A percentile compares a stretch with the other conserved stretches of the same genome.
These are phyloP conservation scores for Aplysina aerophoba DNA, from an alignment of 37 sponge, comb jelly and placozoan genomes.

Conservation along the genomic window DNA sequence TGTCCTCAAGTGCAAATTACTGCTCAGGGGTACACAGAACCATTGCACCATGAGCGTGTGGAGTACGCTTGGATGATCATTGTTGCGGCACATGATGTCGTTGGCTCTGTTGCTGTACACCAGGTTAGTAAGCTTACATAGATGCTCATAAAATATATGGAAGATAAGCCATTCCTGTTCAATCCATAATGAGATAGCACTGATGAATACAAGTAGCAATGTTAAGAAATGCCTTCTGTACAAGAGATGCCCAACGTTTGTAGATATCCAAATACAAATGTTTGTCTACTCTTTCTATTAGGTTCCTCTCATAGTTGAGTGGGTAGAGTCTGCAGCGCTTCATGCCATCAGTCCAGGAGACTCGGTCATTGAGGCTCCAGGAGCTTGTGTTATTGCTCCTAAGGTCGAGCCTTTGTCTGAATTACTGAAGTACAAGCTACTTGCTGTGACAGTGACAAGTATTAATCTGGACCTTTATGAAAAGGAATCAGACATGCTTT, in stretches of 20 bases:
- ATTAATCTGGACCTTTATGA: too few species aligned
- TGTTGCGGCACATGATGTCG: slow-evolving; percentile 37
- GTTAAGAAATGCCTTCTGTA: too few species aligned
- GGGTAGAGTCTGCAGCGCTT: slow-evolving; percentile 47
- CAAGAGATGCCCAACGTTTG: too few species aligned
- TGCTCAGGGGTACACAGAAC: slow-evolving; percentile 75
- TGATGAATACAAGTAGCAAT: too few species aligned
- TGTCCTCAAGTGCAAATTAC: slow-evolving; percentile 32
- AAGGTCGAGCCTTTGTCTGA: slow-evolving; percentile 67
- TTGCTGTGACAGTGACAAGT: slow-evolving; percentile 21
- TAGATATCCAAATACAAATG: too few species aligned
- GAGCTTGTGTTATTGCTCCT: slow-evolving; percentile 50
- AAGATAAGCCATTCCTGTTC: too few species aligned
- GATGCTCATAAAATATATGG: too few species aligned
- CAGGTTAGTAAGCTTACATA: slow-evolving; percentile 59
- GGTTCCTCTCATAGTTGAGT: slow-evolving; percentile 52
- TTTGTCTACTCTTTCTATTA: slow-evolving; percentile 10
- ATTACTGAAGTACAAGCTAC: slow-evolving; percentile 63
- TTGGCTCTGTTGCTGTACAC: slow-evolving; percentile 43
- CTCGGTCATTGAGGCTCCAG: slow-evolving; percentile 50
- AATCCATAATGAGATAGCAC: too few species aligned
- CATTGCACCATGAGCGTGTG: slow-evolving; percentile 65
- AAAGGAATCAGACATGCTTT: too few species aligned
- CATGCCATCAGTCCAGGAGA: slow-evolving; percentile 54
- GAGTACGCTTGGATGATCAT: slow-evolving; percentile 84